Base-by-base conservation (phyloP, 2,888 invertebrate genomes). In the Acronicta psi region DNA sequence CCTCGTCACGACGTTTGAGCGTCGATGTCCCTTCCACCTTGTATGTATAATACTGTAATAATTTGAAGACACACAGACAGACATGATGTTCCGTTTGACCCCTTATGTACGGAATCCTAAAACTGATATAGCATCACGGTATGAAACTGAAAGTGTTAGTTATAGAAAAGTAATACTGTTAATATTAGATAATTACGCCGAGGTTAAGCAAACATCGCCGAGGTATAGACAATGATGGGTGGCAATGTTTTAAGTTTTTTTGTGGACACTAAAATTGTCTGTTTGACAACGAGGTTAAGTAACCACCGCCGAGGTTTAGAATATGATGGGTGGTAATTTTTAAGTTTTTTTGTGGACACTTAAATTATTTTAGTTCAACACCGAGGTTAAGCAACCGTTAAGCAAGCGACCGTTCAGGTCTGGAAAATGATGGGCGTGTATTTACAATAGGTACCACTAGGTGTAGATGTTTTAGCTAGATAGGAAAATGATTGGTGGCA, bases 141-240 rank as follows among this genome's bases (percentile, higher is more conserved):
- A 45, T 13, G 40, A 34, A 34, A 34, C 2, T 38, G 55, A 1
- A 9, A 11, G 54, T 44, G 67, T 9, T 73, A 73, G 73, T 23
- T 64, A 13, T 68, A 71, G 73, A 55, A 51, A 49, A 37, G 73
- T 45, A 55, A 53, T 51, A 64, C 54, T 62, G 52, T 57, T 59
- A 44, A 11, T 59, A 29, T 47, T 71, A 62, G 57, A 71, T 55
- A 41, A 58, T 53, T 62, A 49, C 16, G 36, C 18, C 14, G 20
- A 43, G 4, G 50, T 62, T 49, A 62, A 66, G 66, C 61, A 18
- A 23, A 23, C 14, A 9, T 11, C 25, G 41, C 13, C 18, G 37
- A 20, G 62, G 57, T 23, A 29, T 57, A 25, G 20, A 63, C 25
- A 62, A 44, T 36, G 61, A 61, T 62, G 49, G 61, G 55, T 29